Base-by-base conservation (phyloP, 1,140 invertebrate genomes). In the Spodoptera frugiperda region DNA sequence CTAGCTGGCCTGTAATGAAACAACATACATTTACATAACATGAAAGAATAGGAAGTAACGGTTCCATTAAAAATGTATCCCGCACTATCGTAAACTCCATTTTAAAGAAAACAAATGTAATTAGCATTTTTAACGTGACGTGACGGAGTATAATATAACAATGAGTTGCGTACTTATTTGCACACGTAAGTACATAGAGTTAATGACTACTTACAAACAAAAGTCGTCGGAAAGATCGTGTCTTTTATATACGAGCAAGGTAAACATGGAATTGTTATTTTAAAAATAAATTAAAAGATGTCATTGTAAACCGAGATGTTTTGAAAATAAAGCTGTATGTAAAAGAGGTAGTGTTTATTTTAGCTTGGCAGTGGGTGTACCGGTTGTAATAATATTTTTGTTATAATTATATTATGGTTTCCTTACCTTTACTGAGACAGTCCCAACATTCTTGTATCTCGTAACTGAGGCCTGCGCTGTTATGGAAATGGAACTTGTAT, bases 391-490 rank as follows among this genome's bases (percentile, higher is more conserved):
- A 75, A 76, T 21, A 12, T 51, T 25, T 54, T 15, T 48, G 33
- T 53, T 8, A 25, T 4, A 25, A n/a, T 51, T 51, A 8, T 15
- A 15, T 51, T 51, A 15, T 17, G 12, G 10, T 10, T 54, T 19
- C 48, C 3, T 67, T 82, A 94, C 93, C 93, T 84, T 89, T 81
- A 54, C 75, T 84, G 15, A 94, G 90, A 71, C 93, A 94, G 54
- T 93, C 88, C 79, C 88, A 88, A 77, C 94, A 94, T 91, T 97
- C 96, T 61, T 95, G 94, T 55, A 96, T 97, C 89, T 97, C 95
- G 82, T 96, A 97, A 70, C 92, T 91, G 0, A 98, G 91, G 8
- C 97, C 97, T 6, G 94, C 95, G 76, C 96, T 96, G 85, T 97
- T 97, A 70, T 91, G 89, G 82, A 96, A 97, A 91, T 96, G 96